phyloP scores from a whole-genome alignment of 1,140 invertebrate genomes.

The Achroia grisella region DNA sequence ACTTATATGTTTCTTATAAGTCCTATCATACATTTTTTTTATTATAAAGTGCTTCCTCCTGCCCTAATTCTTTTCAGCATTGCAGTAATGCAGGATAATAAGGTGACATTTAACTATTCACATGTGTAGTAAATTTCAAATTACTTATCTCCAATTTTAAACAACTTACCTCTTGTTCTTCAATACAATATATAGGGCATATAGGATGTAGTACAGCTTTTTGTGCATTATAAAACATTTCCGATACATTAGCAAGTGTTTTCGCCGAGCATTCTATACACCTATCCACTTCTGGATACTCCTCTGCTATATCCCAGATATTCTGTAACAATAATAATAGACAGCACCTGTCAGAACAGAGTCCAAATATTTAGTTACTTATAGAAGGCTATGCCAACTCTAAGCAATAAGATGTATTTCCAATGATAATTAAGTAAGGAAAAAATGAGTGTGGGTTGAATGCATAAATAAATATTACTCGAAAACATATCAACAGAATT shows the following conservation, averaged over 20 bases:
- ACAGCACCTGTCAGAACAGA: too few relatives aligned
- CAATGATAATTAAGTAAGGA: slow-evolving; percentile 11
- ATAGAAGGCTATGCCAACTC: too few relatives aligned
- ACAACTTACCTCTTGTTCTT: slow-evolving; percentile 92
- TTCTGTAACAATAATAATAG: slow-evolving; percentile 77
- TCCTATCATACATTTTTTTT: background rate
- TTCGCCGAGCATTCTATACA: slow-evolving; percentile 99
- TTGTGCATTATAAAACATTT: slow-evolving; percentile 99
- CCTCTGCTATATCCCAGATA: slow-evolving; percentile 96
- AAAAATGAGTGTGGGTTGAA: too few relatives aligned
- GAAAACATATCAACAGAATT: too few relatives aligned
- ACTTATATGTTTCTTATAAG: too few relatives aligned
- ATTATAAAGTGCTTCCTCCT: too few relatives aligned
- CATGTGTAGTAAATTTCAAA: background rate
- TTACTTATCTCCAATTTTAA: background rate
- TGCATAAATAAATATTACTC: too few relatives aligned
- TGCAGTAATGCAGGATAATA: too few relatives aligned
- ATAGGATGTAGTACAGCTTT: slow-evolving; percentile 99
- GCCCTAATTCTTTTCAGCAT: too few relatives aligned
- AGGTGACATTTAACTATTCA: too few relatives aligned
- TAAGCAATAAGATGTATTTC: too few relatives aligned
- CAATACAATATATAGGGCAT: slow-evolving; percentile 94
- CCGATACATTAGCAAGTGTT: slow-evolving; percentile 98
- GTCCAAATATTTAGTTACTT: too few relatives aligned
- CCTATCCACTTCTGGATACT: slow-evolving; percentile 98